Evolutionary conservation across 2,888 invertebrate species (phyloP).

Genomic region (Deilephila elpenor): DNA sequence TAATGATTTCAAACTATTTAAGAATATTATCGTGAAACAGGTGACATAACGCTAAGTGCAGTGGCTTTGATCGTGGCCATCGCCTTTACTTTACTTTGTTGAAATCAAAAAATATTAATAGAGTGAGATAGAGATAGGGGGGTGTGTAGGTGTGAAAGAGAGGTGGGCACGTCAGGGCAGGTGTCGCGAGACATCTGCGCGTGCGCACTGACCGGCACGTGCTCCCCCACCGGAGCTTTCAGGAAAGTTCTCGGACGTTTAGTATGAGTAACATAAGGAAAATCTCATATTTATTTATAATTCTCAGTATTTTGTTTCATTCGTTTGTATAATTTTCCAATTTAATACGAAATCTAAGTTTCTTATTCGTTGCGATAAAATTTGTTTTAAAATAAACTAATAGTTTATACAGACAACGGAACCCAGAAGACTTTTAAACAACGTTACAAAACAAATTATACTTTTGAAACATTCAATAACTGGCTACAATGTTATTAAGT

Average conservation of each 20-base stretch:
- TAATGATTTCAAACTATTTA: slow-evolving; percentile 74
- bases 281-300: background rate
- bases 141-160: slow-evolving; percentile 58
- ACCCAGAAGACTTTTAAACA: background rate
- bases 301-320: too few relatives aligned
- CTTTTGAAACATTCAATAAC: background rate
- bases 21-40: slow-evolving; percentile 77
- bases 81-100: slow-evolving; percentile 65
- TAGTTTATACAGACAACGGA: too few relatives aligned
- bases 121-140: slow-evolving; percentile 59
- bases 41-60: slow-evolving; percentile 76
- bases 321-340: too few relatives aligned
- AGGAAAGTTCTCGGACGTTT: slow-evolving; percentile 45
- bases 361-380: too few relatives aligned
- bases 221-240: slow-evolving; percentile 66
- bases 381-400: too few relatives aligned
- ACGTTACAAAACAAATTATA: background rate
- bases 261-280: slow-evolving; percentile 24
- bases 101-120: slow-evolving; percentile 69
- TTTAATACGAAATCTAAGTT: too few relatives aligned
- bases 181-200: slow-evolving; percentile 82
- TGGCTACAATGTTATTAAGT: background rate
- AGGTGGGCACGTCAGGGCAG: slow-evolving; percentile 68
- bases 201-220: slow-evolving; percentile 77
- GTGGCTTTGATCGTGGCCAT: slow-evolving; percentile 62